Conservation (phyloP, 2,888 invertebrate species). For the Cataglyphis altisquamis region DNA sequence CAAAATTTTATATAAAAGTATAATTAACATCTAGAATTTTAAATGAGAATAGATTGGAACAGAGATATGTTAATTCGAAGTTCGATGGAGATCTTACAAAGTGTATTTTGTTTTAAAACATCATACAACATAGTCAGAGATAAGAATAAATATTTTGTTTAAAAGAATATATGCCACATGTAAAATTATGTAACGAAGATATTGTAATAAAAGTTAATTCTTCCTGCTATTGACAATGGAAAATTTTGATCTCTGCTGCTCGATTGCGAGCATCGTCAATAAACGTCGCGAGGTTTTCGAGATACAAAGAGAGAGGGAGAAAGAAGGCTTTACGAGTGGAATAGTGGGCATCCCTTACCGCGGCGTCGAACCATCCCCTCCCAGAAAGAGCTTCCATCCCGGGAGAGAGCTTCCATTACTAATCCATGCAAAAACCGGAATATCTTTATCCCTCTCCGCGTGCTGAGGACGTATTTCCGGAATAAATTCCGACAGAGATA, state of each 20-base stretch:
- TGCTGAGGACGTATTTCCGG: constrained; percentile 85
- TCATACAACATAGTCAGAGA: not conserved
- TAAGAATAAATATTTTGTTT: not conserved
- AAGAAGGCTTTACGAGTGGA: constrained; percentile 73
- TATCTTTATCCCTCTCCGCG: constrained; percentile 85
- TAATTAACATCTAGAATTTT: not conserved
- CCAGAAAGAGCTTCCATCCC: constrained; percentile 84
- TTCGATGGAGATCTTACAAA: constrained; percentile 16
- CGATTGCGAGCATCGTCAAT: constrained; percentile 62
- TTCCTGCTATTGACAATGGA: not conserved
- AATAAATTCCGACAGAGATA: constrained; percentile 82
- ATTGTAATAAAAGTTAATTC: constrained; percentile 7
- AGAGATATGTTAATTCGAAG: not conserved
- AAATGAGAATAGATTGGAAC: not conserved
- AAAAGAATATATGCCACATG: not conserved
- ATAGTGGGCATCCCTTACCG: constrained; percentile 79
- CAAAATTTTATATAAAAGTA: not conserved
- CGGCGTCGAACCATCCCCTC: constrained; percentile 80
- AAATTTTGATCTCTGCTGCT: constrained; percentile 49
- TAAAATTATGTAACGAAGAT: not conserved
- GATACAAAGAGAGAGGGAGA: constrained; percentile 63
- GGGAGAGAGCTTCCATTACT: constrained; percentile 85
- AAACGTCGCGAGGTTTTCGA: constrained; percentile 58
- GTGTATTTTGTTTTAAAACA: constrained; percentile 7
- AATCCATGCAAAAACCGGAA: constrained; percentile 86